A percentile compares a stretch with the other conserved stretches of the same genome.
Conservation (phyloP, 1,140 invertebrate genomes). For the Macrobrachium rosenbergii region DNA sequence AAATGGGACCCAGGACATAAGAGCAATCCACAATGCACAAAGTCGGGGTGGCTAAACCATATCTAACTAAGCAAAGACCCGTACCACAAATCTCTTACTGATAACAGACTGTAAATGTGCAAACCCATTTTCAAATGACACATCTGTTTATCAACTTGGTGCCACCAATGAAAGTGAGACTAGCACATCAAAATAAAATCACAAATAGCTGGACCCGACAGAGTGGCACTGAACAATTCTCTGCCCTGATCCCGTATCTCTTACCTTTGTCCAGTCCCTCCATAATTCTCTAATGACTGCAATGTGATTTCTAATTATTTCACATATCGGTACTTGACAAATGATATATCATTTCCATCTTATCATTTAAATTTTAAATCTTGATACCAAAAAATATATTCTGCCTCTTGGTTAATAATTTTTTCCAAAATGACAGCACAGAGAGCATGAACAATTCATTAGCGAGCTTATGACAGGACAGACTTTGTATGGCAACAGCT, state of each 20-base stretch:
- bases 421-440: neutral
- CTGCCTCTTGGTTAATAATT: neutral
- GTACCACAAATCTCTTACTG: conserved; percentile 37
- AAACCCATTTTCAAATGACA: neutral
- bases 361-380: too few relatives aligned
- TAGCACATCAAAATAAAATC: conserved; percentile 24
- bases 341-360: too few relatives aligned
- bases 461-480: conserved; percentile 37
- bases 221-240: conserved; percentile 30
- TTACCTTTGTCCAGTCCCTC: conserved; percentile 27
- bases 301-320: neutral
- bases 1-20: conserved; percentile 31
- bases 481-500: conserved; percentile 52
- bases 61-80: conserved; percentile 58
- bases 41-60: conserved; percentile 27
- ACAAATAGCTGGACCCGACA: conserved; percentile 24
- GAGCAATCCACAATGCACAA: conserved; percentile 29
- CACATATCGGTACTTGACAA: too few relatives aligned
- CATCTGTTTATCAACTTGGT: too few relatives aligned
- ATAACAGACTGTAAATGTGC: conserved; percentile 16
- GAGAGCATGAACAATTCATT: neutral
- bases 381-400: neutral
- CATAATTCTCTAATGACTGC: conserved; percentile 39
- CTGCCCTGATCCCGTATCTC: conserved; percentile 33
- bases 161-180: too few relatives aligned